phyloP scores from a whole-genome alignment of 2,797 vertebrate species.

The Falco columbarius region DNA sequence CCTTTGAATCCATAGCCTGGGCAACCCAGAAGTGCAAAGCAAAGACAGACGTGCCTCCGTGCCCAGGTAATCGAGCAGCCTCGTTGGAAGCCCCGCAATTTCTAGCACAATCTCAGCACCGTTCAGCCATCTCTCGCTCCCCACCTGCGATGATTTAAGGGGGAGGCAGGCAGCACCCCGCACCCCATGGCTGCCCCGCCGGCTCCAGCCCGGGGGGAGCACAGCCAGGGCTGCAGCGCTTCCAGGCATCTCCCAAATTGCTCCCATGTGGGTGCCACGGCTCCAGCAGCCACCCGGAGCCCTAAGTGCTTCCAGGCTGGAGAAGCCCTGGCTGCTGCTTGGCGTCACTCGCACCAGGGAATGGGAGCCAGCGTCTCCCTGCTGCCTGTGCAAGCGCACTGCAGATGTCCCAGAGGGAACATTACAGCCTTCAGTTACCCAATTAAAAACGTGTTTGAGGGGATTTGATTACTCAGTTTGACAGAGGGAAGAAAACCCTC shows the following conservation, averaged over 20 bases:
- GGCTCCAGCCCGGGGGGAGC: neutral
- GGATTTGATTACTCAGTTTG: neutral
- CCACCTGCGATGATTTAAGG: neutral
- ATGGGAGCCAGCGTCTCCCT: neutral
- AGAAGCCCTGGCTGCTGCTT: neutral
- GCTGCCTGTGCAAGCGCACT: neutral
- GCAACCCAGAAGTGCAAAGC: neutral
- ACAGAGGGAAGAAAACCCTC: neutral
- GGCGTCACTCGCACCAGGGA: neutral
- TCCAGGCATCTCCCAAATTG: neutral
- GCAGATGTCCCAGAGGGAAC: neutral
- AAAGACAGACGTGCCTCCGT: fast-evolving
- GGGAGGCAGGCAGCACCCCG: neutral
- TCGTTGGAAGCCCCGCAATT: fast-evolving
- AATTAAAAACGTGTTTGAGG: neutral
- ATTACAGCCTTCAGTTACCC: neutral
- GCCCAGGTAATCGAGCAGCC: fast-evolving
- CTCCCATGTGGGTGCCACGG: neutral
- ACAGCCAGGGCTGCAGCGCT: neutral
- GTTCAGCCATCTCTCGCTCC: fast-evolving
- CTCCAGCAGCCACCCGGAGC: neutral
- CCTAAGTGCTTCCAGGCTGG: neutral
- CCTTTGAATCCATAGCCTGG: neutral
- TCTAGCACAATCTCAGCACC: neutral
- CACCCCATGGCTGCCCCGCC: neutral